Base-by-base conservation (phyloP, 1,140 invertebrate species). In the Augochlora pura region DNA sequence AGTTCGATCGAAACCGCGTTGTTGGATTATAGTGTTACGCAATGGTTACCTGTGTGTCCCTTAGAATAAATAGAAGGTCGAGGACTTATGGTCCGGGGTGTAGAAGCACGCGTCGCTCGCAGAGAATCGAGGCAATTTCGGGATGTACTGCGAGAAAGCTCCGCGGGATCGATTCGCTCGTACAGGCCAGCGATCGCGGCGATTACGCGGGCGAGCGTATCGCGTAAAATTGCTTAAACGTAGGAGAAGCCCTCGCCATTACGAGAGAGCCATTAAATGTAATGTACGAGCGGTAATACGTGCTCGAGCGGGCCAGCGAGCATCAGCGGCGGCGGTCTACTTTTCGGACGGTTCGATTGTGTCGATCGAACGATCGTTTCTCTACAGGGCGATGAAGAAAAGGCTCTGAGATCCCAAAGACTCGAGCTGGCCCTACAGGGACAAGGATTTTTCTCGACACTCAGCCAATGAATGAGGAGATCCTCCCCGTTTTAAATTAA, bases 221-320 rank as follows among this genome's bases (percentile, higher is more conserved):
- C 77, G 73, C 81, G 79, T 87, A 88, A 88, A 82, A 71, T 78
- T 76, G 67, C 77, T 81, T 64, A 59, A 83, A 79, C 59, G 69
- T 77, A 85, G 75, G 69, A 84, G 81, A 73, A 42, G 62, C 63
- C 46, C 52, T 64, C 49, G 84, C 38, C 78, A 75, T 81, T 87
- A 83, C 66, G 57, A 74, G 46, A 46, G 14, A 49, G 54, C 81
- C 82, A 87, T 88, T 88, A 88, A 88, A 88, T 57, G 57, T 86
- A 85, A 83, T 77, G 67, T 69, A 82, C 52, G 73, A 66, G 12
- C 59, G 73, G 68, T 84, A 77, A 83, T 84, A 80, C 63, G 72
- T 63, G 83, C 60, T 64, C 67, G 46, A 57, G 8, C 62, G 21
- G 46, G 52, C 32, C 32, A 49, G 8, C 42, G 42, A 46, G 42